phyloP scores from a whole-genome alignment of 2,888 invertebrate species.

The Eupsilia transversa region DNA sequence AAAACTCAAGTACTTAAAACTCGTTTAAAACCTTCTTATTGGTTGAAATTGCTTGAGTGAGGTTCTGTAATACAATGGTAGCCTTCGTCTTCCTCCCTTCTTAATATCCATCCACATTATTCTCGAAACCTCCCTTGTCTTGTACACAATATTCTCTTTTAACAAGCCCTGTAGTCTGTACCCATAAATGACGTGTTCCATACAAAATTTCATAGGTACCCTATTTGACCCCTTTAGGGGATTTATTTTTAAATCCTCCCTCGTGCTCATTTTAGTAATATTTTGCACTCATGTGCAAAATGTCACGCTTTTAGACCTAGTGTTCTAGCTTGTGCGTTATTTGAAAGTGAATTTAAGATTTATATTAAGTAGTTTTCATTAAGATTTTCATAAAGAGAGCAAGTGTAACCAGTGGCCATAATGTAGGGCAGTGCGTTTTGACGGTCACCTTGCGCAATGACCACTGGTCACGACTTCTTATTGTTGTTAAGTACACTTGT shows the following conservation, averaged over 20 bases:
- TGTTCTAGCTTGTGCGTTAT: no score
- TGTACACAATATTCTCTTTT: background rate
- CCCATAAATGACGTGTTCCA: background rate
- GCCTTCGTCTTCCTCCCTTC: background rate
- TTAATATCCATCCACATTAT: background rate
- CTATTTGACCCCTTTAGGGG: background rate
- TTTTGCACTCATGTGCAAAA: background rate
- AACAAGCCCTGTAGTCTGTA: no score
- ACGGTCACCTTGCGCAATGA: slow-evolving; percentile 42
- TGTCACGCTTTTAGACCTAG: background rate
- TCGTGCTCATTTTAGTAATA: background rate
- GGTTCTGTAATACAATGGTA: no score
- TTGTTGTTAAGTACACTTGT: slow-evolving; percentile 11
- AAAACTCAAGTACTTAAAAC: no score
- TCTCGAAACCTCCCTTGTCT: background rate
- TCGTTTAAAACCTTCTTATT: no score
- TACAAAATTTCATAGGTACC: background rate
- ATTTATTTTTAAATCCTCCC: background rate
- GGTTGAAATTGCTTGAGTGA: no score
- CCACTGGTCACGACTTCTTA: slow-evolving; percentile 46
- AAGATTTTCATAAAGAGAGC: slow-evolving; percentile 15
- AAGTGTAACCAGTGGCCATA: slow-evolving; percentile 15
- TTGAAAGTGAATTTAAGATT: background rate
- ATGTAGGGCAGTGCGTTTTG: slow-evolving; percentile 48
- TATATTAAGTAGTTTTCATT: background rate